Conservation (phyloP, 2,797 vertebrate genomes). For the Octomys mimax region DNA sequence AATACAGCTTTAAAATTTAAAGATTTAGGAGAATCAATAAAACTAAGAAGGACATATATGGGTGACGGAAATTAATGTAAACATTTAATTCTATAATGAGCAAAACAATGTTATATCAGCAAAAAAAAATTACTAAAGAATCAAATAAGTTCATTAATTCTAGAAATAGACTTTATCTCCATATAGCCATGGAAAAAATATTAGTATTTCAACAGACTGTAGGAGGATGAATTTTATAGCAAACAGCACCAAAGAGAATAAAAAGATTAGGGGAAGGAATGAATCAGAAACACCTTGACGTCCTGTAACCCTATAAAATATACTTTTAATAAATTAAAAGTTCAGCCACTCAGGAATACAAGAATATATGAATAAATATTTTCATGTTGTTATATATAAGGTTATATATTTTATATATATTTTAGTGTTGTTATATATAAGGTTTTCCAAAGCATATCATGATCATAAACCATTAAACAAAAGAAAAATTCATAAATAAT, state of each 20-base stretch:
- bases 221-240: slow-evolving; percentile 47
- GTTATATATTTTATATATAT: neutral
- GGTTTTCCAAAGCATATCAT: neutral
- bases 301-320: neutral
- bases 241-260: slow-evolving; percentile 18
- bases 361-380: neutral
- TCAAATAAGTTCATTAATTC: slow-evolving; percentile 1
- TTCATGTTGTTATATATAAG: slow-evolving; percentile 17
- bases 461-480: neutral
- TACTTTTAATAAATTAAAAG: slow-evolving; percentile 39
- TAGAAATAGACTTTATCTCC: slow-evolving; percentile 10
- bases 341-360: slow-evolving; percentile 54
- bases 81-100: slow-evolving; percentile 33
- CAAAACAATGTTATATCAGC: slow-evolving; percentile 22
- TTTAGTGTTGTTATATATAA: slow-evolving; percentile 38
- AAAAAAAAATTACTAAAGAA: slow-evolving; percentile 47
- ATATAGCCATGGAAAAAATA: slow-evolving; percentile 22
- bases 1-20: slow-evolving; percentile 28
- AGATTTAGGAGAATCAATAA: slow-evolving; percentile 6
- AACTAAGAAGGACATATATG: slow-evolving; percentile 35
- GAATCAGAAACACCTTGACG: slow-evolving; percentile 5
- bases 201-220: slow-evolving; percentile 46
- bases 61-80: slow-evolving; percentile 28
- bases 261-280: slow-evolving; percentile 27
- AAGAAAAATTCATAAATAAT: neutral